Conservation (phyloP, 1,140 invertebrate species). For the Drosophila yakuba region DNA sequence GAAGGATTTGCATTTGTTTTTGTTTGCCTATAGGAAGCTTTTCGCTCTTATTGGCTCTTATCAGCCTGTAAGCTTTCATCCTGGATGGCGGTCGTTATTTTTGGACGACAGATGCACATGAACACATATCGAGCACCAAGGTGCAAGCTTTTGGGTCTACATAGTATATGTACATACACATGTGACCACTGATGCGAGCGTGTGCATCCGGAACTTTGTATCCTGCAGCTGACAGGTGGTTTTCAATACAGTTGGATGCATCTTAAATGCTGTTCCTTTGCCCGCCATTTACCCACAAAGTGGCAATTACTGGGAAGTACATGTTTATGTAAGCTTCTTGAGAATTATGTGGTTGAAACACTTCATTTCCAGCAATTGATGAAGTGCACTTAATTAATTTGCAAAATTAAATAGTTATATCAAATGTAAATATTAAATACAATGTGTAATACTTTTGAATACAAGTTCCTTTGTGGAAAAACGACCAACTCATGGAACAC, state of each 20-base stretch:
- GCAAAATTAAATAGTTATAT: no score
- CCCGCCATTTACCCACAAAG: no score
- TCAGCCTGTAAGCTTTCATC: slow-evolving; percentile 13
- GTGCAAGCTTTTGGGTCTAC: slow-evolving; percentile 4
- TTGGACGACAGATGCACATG: slow-evolving; percentile 8
- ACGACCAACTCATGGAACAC: no score
- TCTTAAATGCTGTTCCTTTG: no score
- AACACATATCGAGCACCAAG: slow-evolving; percentile 6
- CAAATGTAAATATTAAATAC: no score
- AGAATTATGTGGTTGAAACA: no score
- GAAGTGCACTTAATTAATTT: no score
- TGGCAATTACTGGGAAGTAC: no score
- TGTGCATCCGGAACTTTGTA: slow-evolving; percentile 2
- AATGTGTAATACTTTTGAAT: no score
- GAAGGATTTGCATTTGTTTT: background rate
- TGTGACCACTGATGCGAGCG: background rate
- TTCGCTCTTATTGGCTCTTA: slow-evolving; percentile 8
- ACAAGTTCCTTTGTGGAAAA: no score
- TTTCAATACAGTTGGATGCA: background rate
- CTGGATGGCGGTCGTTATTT: slow-evolving; percentile 6
- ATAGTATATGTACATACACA: background rate
- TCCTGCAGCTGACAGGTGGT: slow-evolving; percentile 12
- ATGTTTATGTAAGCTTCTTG: no score
- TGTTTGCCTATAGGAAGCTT: slow-evolving; percentile 9
- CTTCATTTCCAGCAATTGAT: no score